Evolutionary conservation across 2,888 invertebrate species (phyloP).

Genomic region (Pyralis farinalis): DNA sequence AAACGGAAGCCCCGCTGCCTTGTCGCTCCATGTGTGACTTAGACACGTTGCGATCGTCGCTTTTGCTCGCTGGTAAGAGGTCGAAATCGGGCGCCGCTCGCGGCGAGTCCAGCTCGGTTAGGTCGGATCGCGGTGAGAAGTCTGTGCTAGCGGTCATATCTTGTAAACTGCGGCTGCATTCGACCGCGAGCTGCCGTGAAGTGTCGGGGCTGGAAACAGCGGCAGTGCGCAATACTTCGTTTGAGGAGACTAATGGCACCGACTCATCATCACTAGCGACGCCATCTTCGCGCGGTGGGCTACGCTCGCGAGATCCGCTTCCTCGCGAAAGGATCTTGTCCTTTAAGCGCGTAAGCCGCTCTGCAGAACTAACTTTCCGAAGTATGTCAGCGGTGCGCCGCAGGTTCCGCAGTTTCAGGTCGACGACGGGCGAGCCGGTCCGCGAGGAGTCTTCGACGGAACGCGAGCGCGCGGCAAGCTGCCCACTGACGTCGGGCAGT

Average conservation of each 20-base stretch:
- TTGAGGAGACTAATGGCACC: slow-evolving; percentile 81
- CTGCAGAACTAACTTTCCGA: slow-evolving; percentile 63
- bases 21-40: slow-evolving; percentile 24
- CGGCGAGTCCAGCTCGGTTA: slow-evolving; percentile 55
- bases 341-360: slow-evolving; percentile 56
- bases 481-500: slow-evolving; percentile 28
- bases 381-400: slow-evolving; percentile 59
- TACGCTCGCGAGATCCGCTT: slow-evolving; percentile 58
- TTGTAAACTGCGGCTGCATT: slow-evolving; percentile 33
- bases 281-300: slow-evolving; percentile 49
- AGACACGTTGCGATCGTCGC: slow-evolving; percentile 22
- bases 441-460: slow-evolving; percentile 64
- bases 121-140: slow-evolving; percentile 65
- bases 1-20: slow-evolving; percentile 49
- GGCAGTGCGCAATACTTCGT: slow-evolving; percentile 19
- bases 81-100: slow-evolving; percentile 40
- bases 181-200: slow-evolving; percentile 31
- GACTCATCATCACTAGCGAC: slow-evolving; percentile 84
- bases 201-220: slow-evolving; percentile 15
- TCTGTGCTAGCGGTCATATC: slow-evolving; percentile 43
- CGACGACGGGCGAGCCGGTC: slow-evolving; percentile 43
- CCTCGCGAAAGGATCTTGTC: slow-evolving; percentile 59
- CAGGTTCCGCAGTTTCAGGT: slow-evolving; percentile 51
- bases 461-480: slow-evolving; percentile 45
- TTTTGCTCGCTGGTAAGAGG: slow-evolving; percentile 48